Conservation (phyloP, 2,113 vertebrate genomes). For the Dermatemys mawii region DNA sequence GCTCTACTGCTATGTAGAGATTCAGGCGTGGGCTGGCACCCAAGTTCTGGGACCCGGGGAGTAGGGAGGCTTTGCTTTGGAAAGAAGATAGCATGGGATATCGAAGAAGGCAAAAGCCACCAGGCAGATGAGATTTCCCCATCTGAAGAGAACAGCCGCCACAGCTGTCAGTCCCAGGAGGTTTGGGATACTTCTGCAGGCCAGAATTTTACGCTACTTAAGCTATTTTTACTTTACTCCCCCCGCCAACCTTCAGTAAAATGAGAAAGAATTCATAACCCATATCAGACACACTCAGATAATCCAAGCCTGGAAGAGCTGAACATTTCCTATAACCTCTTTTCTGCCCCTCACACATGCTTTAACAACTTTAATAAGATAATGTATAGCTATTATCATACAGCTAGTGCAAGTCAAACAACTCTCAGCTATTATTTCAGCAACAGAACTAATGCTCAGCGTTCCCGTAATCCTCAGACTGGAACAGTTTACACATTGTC, state of each 20-base stretch:
- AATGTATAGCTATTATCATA: conserved; percentile 77
- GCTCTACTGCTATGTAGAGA: background rate
- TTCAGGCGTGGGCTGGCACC: background rate
- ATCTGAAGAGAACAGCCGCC: background rate
- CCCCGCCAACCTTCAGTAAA: conserved; percentile 22
- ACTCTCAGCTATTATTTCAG: conserved; percentile 75
- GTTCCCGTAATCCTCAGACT: conserved; percentile 56
- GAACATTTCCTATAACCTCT: conserved; percentile 72
- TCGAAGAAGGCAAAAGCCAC: conserved; percentile 15
- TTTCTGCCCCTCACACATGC: conserved; percentile 72
- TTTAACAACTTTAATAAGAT: conserved; percentile 78
- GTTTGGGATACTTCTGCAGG: background rate
- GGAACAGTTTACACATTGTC: conserved; percentile 76
- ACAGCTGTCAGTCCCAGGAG: background rate
- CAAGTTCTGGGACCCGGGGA: background rate
- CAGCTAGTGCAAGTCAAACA: conserved; percentile 72
- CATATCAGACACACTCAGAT: conserved; percentile 68
- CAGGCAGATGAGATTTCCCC: conserved; percentile 32
- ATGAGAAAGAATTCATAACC: conserved; percentile 75
- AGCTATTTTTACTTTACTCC: background rate
- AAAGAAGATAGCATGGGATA: background rate
- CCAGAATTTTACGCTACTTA: conserved; percentile 36
- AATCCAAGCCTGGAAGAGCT: conserved; percentile 66
- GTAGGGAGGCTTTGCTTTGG: background rate
- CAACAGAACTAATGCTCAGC: conserved; percentile 59